phyloP scores from a whole-genome alignment of 2,113 vertebrate species.

The Ochotona curzoniae region DNA sequence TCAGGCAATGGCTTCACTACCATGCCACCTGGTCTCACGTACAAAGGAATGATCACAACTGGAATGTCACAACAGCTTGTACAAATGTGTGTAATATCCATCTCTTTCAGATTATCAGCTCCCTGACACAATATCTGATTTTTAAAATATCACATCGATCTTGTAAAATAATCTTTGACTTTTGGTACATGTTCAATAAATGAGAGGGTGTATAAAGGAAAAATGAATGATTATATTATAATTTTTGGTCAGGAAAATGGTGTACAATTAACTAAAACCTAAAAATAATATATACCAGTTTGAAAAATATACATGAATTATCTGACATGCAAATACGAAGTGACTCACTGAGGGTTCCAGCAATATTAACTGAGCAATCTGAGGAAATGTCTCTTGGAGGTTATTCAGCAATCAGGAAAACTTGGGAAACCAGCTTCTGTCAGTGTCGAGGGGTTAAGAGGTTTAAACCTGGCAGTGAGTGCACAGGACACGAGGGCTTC shows the following conservation, averaged over 20 bases:
- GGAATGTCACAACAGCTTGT: not conserved
- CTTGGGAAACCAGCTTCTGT: not conserved
- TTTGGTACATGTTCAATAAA: not conserved
- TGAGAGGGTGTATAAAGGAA: not conserved
- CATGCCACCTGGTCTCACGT: not conserved
- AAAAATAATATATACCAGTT: not conserved
- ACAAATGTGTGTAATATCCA: not conserved
- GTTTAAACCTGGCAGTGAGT: not conserved
- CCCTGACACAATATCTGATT: not conserved
- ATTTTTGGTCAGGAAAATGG: constrained; percentile 27
- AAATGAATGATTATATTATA: not conserved
- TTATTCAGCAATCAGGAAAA: not conserved
- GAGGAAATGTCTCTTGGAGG: not conserved
- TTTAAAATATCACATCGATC: not conserved
- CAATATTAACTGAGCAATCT: not conserved
- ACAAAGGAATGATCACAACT: not conserved
- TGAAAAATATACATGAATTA: not conserved
- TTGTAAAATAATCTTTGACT: not conserved
- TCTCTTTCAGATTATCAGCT: not conserved
- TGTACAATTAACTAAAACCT: not conserved
- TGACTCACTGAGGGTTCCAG: not conserved
- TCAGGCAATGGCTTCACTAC: not conserved
- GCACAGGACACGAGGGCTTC: not conserved
- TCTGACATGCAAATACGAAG: not conserved
- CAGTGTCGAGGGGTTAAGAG: not conserved